A percentile compares a stretch with the other conserved stretches of the same genome.
These are phyloP conservation scores for Harpegnathos saltator DNA, from an alignment of 1,140 invertebrate genomes.

Conservation along the genomic window DNA sequence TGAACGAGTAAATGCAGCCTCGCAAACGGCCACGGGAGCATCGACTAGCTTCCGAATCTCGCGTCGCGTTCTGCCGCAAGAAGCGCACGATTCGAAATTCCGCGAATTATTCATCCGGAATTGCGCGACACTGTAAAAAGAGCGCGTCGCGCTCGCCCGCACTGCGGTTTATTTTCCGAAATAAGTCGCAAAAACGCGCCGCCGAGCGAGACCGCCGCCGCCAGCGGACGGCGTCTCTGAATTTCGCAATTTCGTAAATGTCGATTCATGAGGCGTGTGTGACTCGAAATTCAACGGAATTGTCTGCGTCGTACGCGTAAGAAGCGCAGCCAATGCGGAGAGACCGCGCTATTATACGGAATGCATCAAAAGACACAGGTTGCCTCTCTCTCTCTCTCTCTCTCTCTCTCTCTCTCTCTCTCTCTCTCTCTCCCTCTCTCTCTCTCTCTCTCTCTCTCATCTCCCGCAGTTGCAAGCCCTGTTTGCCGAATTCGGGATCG, in stretches of 20 bases:
- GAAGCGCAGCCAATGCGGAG: conserved; percentile 11
- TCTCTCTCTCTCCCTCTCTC: too few species aligned
- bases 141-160: neutral
- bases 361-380: neutral
- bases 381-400: too few species aligned
- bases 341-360: neutral
- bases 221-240: neutral
- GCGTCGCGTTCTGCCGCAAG: neutral
- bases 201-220: neutral
- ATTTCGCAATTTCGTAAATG: conserved; percentile 52
- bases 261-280: conserved; percentile 42
- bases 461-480: neutral
- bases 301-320: conserved; percentile 20
- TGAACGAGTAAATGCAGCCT: neutral
- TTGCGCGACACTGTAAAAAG: conserved; percentile 19
- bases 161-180: conserved; percentile 38
- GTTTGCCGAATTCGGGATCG: neutral
- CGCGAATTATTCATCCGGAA: conserved; percentile 48
- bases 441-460: too few species aligned
- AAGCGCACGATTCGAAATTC: conserved; percentile 38
- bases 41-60: conserved; percentile 4
- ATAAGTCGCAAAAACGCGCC: conserved; percentile 26
- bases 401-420: too few species aligned
- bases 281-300: conserved; percentile 49
- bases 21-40: neutral